These are phyloP conservation scores for Hoplostethus atlanticus DNA, from an alignment of 2,797 vertebrate species.

Conservation along the genomic window DNA sequence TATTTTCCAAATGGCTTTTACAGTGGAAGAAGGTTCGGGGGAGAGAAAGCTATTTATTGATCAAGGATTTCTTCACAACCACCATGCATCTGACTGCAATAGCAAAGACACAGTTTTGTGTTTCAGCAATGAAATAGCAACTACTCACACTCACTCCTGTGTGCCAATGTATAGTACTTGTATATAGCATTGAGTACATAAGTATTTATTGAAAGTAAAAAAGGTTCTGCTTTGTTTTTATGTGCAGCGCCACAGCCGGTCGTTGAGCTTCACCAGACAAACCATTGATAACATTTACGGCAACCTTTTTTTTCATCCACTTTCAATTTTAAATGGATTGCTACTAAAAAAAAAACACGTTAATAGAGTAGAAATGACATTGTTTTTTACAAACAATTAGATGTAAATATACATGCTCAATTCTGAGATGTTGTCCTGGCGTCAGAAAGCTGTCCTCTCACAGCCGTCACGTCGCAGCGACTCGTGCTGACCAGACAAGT, in stretches of 20 bases:
- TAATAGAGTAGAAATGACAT: slow-evolving; percentile 58
- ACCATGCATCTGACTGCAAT: slow-evolving; percentile 92
- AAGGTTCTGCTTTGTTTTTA: slow-evolving; percentile 81
- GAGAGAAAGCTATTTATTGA: slow-evolving; percentile 82
- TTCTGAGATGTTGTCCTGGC: slow-evolving; percentile 67
- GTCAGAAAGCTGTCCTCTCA: slow-evolving; percentile 78
- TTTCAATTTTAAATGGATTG: slow-evolving; percentile 46
- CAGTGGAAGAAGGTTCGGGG: slow-evolving; percentile 50
- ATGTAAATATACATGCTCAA: slow-evolving; percentile 79
- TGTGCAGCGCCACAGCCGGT: slow-evolving; percentile 78
- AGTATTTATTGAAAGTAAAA: slow-evolving; percentile 94
- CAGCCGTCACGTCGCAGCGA: slow-evolving; percentile 56
- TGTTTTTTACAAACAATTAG: slow-evolving; percentile 77
- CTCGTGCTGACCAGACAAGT: slow-evolving; percentile 58
- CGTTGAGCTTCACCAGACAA: slow-evolving; percentile 57
- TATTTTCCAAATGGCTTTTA: slow-evolving; percentile 64
- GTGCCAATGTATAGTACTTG: slow-evolving; percentile 90
- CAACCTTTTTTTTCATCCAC: slow-evolving; percentile 24
- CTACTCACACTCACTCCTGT: slow-evolving; percentile 81
- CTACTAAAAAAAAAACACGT: slow-evolving; percentile 31
- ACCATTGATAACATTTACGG: slow-evolving; percentile 45
- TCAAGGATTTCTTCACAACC: slow-evolving; percentile 80
- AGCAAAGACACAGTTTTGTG: slow-evolving; percentile 78
- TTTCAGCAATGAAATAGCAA: slow-evolving; percentile 71
- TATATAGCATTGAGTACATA: slow-evolving; percentile 91